phyloP scores from a whole-genome alignment of 1,140 invertebrate genomes.

The Steinernema feltiae region DNA sequence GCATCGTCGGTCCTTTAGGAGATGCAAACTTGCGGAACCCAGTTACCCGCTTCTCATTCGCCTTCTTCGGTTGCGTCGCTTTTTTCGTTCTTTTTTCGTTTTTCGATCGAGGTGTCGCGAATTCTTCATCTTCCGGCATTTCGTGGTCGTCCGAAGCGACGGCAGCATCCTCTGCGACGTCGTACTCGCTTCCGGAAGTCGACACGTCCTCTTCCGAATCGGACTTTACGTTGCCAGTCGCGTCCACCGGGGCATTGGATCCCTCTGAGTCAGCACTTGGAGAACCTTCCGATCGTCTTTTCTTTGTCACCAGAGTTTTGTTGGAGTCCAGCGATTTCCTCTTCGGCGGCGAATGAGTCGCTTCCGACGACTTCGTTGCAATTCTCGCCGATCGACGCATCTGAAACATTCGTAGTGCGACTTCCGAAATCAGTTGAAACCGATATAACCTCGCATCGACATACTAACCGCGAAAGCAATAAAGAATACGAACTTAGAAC shows the following conservation, averaged over 20 bases:
- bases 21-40: neutral
- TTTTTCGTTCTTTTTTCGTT: too few species aligned
- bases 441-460: neutral
- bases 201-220: neutral
- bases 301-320: neutral
- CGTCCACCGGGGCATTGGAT: neutral
- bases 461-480: too few species aligned
- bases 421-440: neutral
- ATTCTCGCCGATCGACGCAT: conserved; percentile 7
- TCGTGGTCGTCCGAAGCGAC: neutral
- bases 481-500: neutral
- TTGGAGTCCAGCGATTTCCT: neutral
- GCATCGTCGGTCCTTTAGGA: neutral
- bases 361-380: neutral
- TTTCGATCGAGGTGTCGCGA: too few species aligned
- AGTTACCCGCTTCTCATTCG: too few species aligned
- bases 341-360: neutral
- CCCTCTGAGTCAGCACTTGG: too few species aligned
- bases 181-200: neutral
- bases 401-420: neutral
- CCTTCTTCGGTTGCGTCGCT: too few species aligned
- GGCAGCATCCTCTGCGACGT: neutral
- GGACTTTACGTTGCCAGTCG: neutral
- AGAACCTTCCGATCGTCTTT: too few species aligned
- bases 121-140: neutral